A percentile compares a stretch with the other conserved stretches of the same genome.
Conservation (phyloP, 2,113 vertebrate species). For the Scolopax mira region DNA sequence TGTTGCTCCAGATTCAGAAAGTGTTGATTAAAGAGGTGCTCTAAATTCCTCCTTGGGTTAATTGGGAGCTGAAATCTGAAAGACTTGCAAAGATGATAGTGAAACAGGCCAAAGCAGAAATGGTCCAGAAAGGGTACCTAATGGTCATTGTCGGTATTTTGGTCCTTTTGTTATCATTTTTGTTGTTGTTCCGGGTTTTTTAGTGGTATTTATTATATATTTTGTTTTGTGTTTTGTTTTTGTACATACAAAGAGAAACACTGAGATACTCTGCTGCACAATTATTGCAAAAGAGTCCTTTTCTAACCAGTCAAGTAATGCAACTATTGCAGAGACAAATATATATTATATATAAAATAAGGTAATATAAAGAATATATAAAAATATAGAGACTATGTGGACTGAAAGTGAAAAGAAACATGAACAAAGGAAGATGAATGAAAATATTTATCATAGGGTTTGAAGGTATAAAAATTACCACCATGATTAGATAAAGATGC, state of each 20-base stretch:
- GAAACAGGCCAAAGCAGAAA: neutral
- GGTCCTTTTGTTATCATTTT: neutral
- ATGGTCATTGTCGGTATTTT: neutral
- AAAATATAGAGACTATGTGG: neutral
- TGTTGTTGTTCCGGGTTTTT: neutral
- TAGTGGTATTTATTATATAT: neutral
- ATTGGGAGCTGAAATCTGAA: neutral
- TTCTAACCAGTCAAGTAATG: neutral
- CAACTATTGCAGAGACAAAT: neutral
- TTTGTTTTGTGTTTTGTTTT: neutral
- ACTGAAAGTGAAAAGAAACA: neutral
- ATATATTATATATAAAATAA: neutral
- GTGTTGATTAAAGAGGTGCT: neutral
- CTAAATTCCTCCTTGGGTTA: neutral
- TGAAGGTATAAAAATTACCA: neutral
- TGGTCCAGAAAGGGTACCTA: neutral
- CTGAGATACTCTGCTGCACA: neutral
- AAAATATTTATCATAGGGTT: neutral
- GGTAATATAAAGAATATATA: neutral
- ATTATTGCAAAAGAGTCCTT: neutral
- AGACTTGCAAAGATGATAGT: neutral
- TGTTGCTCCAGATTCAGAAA: neutral
- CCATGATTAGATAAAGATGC: neutral
- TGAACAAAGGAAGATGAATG: neutral
- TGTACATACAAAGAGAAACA: neutral